phyloP scores from a whole-genome alignment of 2,113 vertebrate genomes.

The Tiliqua scincoides region DNA sequence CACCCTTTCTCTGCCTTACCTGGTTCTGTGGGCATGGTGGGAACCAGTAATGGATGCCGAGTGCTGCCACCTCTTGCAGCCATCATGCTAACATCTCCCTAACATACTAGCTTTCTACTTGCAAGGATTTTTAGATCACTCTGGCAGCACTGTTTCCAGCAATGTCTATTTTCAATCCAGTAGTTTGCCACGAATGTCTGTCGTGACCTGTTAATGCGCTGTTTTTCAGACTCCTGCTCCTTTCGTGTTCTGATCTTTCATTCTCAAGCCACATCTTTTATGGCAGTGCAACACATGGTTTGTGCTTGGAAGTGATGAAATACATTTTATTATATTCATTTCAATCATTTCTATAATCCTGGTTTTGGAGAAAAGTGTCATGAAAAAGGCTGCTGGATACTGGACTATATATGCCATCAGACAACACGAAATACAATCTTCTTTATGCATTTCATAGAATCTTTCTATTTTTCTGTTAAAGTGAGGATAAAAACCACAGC shows the following conservation, averaged over 20 bases:
- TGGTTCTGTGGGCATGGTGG: no score
- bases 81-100: no score
- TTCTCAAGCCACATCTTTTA: neutral
- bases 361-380: neutral
- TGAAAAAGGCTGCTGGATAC: neutral
- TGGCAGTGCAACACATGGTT: neutral
- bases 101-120: neutral
- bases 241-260: neutral
- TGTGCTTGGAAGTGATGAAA: neutral
- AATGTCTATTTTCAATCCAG: neutral
- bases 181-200: neutral
- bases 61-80: no score
- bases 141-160: neutral
- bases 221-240: neutral
- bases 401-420: neutral
- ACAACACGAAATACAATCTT: neutral
- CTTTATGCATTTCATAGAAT: slow-evolving; percentile 2
- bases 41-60: no score
- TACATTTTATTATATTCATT: neutral
- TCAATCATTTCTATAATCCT: neutral
- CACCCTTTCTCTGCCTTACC: no score
- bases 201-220: neutral
- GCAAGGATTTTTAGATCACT: neutral
- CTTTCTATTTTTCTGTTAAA: neutral
- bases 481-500: neutral